phyloP scores from a whole-genome alignment of 2,888 invertebrate species.

The Drosophila macrothrix region DNA sequence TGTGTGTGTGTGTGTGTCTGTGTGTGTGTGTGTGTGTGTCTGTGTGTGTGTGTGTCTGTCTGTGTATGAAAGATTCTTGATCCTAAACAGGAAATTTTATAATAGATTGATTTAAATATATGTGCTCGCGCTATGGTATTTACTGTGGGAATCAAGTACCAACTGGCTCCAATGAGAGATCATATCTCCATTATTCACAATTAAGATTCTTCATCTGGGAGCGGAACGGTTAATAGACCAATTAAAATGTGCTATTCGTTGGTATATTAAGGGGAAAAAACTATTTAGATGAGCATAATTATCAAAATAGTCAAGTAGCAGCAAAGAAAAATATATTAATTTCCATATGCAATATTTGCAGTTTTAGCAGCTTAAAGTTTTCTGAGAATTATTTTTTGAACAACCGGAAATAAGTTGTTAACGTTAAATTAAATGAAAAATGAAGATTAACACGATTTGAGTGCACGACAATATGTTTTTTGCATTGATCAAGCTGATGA shows the following conservation, averaged over 20 bases:
- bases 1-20: background rate
- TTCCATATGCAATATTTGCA: background rate
- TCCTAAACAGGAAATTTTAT: conserved; percentile 63
- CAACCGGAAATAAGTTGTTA: conserved; percentile 25
- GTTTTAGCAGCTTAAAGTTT: background rate
- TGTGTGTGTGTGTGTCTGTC: background rate
- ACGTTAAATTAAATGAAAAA: conserved; percentile 4
- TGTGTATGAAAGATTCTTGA: conserved; percentile 27
- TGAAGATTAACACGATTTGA: conserved; percentile 11
- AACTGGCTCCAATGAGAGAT: conserved; percentile 16
- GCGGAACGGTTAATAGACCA: conserved; percentile 25
- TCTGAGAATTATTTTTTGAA: background rate
- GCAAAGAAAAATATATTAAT: background rate
- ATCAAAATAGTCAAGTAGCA: background rate
- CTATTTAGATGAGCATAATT: background rate
- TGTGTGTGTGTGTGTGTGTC: background rate
- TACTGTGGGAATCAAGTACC: conserved; percentile 49
- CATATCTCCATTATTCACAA: conserved; percentile 40
- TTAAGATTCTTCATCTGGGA: conserved; percentile 31
- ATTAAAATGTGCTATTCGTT: conserved; percentile 19
- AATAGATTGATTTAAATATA: conserved; percentile 55
- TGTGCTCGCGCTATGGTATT: conserved; percentile 40
- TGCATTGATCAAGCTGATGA: conserved; percentile 4
- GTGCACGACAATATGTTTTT: conserved; percentile 1
- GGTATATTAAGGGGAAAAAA: background rate